Evolutionary conservation across 1,140 invertebrate genomes (phyloP).

Genomic region (Zophobas morio): DNA sequence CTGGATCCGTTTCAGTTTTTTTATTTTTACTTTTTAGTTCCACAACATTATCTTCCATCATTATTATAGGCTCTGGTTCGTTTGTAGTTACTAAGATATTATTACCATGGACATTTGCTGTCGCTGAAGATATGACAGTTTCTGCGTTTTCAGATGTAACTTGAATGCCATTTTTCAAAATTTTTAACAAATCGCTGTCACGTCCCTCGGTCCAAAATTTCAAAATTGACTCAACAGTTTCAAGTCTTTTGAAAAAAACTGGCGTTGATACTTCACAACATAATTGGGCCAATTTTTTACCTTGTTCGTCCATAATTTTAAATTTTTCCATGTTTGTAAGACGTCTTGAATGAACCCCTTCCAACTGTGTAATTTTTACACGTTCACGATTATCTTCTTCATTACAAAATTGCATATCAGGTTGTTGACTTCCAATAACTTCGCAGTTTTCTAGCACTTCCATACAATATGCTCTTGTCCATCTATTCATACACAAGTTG

Average conservation of each 20-base stretch:
- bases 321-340: constrained; percentile 13
- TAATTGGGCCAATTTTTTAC: background rate
- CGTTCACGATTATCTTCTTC: background rate
- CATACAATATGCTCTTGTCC: constrained; percentile 6
- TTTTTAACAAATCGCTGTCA: background rate
- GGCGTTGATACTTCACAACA: constrained; percentile 8
- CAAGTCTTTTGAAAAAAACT: constrained; percentile 11
- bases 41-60: no score
- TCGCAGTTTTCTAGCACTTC: background rate
- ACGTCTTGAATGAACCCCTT: constrained; percentile 1
- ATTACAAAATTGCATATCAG: background rate
- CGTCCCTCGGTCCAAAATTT: background rate
- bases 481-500: background rate
- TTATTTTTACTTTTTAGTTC: no score
- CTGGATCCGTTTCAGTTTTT: no score
- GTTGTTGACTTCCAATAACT: background rate
- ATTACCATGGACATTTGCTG: no score
- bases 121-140: no score
- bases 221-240: background rate
- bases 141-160: no score
- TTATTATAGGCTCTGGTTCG: no score
- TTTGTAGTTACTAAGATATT: no score
- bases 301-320: constrained; percentile 18
- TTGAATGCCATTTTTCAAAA: no score
- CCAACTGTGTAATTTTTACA: no score